Evolutionary conservation across 2,888 invertebrate genomes (phyloP).

Genomic region (Morpho deidamia): DNA sequence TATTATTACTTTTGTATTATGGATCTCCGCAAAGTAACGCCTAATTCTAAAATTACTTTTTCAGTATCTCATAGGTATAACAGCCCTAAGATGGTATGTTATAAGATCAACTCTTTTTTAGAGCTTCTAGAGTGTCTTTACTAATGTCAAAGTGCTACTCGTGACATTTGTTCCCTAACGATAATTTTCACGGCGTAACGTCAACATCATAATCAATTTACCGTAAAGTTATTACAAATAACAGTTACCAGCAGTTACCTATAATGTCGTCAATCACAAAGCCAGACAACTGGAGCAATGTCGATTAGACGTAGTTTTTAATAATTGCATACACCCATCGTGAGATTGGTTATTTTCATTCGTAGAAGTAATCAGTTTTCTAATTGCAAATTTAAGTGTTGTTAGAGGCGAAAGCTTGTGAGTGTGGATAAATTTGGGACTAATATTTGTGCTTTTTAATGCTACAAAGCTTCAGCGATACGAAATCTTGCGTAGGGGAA

Average conservation of each 20-base stretch:
- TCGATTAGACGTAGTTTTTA: slow-evolving; percentile 6
- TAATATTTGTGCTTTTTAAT: too few species aligned
- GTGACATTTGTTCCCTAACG: background rate
- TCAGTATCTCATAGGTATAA: too few species aligned
- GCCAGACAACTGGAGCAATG: slow-evolving; percentile 1
- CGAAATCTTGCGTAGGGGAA: too few species aligned
- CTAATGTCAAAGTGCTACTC: background rate
- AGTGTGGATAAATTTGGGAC: too few species aligned
- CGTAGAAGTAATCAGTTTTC: background rate
- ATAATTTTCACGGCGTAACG: background rate
- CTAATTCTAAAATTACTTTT: too few species aligned
- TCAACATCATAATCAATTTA: slow-evolving; percentile 14
- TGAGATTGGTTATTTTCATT: background rate
- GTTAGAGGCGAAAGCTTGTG: background rate
- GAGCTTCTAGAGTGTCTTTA: too few species aligned
- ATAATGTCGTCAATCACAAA: slow-evolving; percentile 13
- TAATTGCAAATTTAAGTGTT: background rate
- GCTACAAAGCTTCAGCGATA: too few species aligned
- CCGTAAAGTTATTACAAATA: slow-evolving; percentile 21
- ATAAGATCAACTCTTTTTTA: too few species aligned
- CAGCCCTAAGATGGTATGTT: too few species aligned
- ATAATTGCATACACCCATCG: background rate
- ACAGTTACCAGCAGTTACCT: slow-evolving; percentile 10
- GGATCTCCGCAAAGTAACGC: too few species aligned
- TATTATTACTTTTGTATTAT: too few species aligned